Percentiles rank a stretch among this genome's conserved stretches.
Conservation (phyloP, 2,888 invertebrate genomes). For the Conistra vaccinii region DNA sequence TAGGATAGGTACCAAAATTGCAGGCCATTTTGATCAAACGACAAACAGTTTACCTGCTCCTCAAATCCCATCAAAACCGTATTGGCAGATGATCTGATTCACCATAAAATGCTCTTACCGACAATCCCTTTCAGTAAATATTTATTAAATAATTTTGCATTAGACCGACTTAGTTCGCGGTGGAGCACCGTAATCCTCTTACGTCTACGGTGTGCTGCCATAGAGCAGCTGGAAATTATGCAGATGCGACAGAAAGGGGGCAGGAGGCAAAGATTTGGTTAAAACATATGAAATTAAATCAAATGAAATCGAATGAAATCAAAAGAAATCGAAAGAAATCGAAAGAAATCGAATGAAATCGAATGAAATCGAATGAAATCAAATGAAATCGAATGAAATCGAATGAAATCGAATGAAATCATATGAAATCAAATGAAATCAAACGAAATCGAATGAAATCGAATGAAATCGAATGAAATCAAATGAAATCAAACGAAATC, state of each 20-base stretch:
- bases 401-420: too few relatives aligned
- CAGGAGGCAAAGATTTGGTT: not conserved
- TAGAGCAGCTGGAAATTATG: conserved; percentile 36
- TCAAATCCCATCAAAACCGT: conserved; percentile 33
- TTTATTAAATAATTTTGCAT: conserved; percentile 78
- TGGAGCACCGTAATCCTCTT: conserved; percentile 77
- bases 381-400: too few relatives aligned
- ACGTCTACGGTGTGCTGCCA: conserved; percentile 69
- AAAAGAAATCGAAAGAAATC: too few relatives aligned
- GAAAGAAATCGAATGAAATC: too few relatives aligned
- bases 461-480: too few relatives aligned
- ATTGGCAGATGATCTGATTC: conserved; percentile 57
- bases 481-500: too few relatives aligned
- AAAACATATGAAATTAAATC: too few relatives aligned
- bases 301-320: too few relatives aligned
- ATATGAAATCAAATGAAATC: too few relatives aligned
- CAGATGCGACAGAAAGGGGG: conserved; percentile 21
- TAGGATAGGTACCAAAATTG: too few relatives aligned
- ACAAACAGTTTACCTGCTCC: not conserved
- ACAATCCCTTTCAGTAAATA: conserved; percentile 69
- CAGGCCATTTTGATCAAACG: not conserved
- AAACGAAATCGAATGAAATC: too few relatives aligned
- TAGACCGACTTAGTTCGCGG: conserved; percentile 71
- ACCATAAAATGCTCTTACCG: conserved; percentile 59
- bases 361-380: too few relatives aligned